Conservation (phyloP, 2,888 invertebrate genomes). For the Drosophila trichaetosa region DNA sequence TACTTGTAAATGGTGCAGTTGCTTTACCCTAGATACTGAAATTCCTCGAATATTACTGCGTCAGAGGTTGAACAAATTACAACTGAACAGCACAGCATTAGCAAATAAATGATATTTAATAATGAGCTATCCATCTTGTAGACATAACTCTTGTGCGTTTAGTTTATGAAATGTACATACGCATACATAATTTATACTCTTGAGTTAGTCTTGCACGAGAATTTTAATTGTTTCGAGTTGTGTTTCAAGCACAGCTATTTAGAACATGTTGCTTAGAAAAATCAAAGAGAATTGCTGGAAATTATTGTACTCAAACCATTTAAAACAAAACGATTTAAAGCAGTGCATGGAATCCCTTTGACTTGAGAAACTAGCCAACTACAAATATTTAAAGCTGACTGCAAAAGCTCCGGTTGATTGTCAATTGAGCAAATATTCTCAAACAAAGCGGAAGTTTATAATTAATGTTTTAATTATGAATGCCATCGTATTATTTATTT, state of each 20-base stretch:
- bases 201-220: background rate
- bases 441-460: background rate
- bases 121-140: background rate
- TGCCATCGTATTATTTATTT: background rate
- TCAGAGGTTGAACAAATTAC: background rate
- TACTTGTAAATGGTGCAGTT: background rate
- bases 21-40: background rate
- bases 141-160: background rate
- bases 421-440: slow-evolving; percentile 6
- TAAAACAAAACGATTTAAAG: background rate
- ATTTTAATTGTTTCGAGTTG: background rate
- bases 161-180: background rate
- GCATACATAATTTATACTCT: background rate
- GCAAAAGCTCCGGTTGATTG: background rate
- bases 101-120: background rate
- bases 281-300: background rate
- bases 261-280: background rate
- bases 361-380: background rate
- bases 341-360: background rate
- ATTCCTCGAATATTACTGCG: background rate
- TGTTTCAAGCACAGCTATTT: background rate
- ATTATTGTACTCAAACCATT: background rate
- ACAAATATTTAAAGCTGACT: background rate
- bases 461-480: slow-evolving; percentile 11
- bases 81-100: background rate